Evolutionary conservation across 2,888 invertebrate species (phyloP).

Genomic region (Dysmachus trigonus): DNA sequence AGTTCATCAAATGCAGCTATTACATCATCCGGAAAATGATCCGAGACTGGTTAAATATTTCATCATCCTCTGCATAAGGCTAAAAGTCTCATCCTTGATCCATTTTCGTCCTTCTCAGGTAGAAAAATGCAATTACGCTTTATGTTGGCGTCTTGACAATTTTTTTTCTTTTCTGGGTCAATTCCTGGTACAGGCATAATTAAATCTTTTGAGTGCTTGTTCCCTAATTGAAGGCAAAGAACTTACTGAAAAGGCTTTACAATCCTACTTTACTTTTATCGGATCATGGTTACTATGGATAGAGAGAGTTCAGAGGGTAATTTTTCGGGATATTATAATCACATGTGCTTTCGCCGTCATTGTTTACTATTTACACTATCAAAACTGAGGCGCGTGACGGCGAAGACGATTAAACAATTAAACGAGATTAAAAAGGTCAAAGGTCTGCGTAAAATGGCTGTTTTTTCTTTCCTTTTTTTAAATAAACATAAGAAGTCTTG

Average conservation of each 20-base stretch:
- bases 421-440: neutral
- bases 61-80: neutral
- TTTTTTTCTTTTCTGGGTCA: neutral
- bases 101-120: neutral
- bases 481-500: neutral
- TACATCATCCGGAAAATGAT: neutral
- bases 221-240: neutral
- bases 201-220: neutral
- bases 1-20: neutral
- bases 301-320: neutral
- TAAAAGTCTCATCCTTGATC: neutral
- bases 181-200: neutral
- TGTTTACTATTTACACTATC: neutral
- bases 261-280: neutral
- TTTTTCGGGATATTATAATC: neutral
- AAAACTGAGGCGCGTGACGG: neutral
- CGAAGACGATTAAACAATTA: neutral
- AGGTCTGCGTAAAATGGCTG: neutral
- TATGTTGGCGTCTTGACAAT: neutral
- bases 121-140: neutral
- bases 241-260: neutral
- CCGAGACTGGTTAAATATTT: neutral
- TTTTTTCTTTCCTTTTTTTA: too few species aligned
- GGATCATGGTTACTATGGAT: neutral
- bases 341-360: neutral